Conservation (phyloP, 2,888 invertebrate genomes). For the Patella pellucida region DNA sequence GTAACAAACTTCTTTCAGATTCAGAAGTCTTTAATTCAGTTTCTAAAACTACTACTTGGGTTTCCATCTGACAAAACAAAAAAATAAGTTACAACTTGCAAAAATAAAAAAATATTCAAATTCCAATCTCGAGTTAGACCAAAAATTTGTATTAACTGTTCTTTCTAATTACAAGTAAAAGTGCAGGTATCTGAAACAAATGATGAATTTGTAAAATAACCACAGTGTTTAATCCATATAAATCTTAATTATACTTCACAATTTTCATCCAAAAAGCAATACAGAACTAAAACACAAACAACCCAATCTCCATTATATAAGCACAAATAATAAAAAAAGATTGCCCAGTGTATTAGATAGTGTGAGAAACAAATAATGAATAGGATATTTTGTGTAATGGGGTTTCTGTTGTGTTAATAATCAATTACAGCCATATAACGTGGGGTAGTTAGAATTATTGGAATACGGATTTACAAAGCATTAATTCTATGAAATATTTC, state of each 20-base stretch:
- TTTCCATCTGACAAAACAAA: constrained; percentile 52
- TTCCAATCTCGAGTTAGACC: neutral
- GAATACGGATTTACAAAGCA: no score
- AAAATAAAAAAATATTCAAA: neutral
- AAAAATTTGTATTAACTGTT: neutral
- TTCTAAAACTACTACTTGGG: constrained; percentile 44
- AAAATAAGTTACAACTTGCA: constrained; percentile 14
- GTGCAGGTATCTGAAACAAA: neutral
- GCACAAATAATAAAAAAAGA: neutral
- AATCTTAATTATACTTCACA: neutral
- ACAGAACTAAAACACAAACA: neutral
- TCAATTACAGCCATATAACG: no score
- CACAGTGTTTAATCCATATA: neutral
- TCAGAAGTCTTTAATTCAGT: constrained; percentile 44
- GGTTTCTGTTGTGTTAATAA: neutral
- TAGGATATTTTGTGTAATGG: neutral
- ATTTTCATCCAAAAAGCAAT: neutral
- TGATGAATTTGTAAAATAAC: neutral
- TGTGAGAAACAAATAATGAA: neutral
- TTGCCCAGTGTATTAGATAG: neutral
- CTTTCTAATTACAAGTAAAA: neutral
- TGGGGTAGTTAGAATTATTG: no score
- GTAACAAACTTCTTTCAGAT: constrained; percentile 43
- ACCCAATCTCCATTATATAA: neutral
- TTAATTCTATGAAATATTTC: no score